Evolutionary conservation across 2,888 invertebrate genomes (phyloP), one percentile per base, ranked within the genome.

Genomic region (Oxytorus armatus): DNA sequence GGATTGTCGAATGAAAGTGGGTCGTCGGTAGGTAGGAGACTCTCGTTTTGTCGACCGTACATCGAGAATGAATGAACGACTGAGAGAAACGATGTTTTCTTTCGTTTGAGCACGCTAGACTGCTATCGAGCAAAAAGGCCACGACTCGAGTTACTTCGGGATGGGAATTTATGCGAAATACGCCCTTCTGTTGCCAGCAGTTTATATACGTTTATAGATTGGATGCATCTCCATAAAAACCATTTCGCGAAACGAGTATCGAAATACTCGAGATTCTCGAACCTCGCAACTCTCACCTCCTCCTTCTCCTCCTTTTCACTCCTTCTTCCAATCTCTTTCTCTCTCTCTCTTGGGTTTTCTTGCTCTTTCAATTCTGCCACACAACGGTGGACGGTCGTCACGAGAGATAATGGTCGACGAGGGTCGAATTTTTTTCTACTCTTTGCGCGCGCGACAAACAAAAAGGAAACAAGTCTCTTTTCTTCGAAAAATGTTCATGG

Each of bases 161-260:
- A 7, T 8, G 2, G 36, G 36, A n/a, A n/a, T n/a, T n/a, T n/a
- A n/a, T n/a, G n/a, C n/a, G n/a, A n/a, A n/a, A n/a, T n/a, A n/a
- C n/a, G 66, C 0, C 51, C 51, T 53, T 51, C 23, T 21, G 49
- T 53, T 51, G 21, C 36, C 18, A 3, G 0, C 29, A 2, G 14
- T 5, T 10, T 23, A 36, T 36, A 29, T 18, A 36, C 14, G 11
- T 8, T 14, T 16, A 33, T 10, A 39, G 11, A 51, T 61, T 16
- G 36, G 72, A n/a, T 39, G 70, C 53, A 76, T 73, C 72, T 53
- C 61, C 66, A 68, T 66, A 42, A 80, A 72, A 80, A 72, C 72
- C 66, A 72, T 72, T 76, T 73, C 53, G 11, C 53, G 76, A 76
- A 79, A 76, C 61, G 76, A 72, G 79, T 68, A 76, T 76, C 59